phyloP scores from a whole-genome alignment of 1,140 invertebrate genomes.

The Mya arenaria region DNA sequence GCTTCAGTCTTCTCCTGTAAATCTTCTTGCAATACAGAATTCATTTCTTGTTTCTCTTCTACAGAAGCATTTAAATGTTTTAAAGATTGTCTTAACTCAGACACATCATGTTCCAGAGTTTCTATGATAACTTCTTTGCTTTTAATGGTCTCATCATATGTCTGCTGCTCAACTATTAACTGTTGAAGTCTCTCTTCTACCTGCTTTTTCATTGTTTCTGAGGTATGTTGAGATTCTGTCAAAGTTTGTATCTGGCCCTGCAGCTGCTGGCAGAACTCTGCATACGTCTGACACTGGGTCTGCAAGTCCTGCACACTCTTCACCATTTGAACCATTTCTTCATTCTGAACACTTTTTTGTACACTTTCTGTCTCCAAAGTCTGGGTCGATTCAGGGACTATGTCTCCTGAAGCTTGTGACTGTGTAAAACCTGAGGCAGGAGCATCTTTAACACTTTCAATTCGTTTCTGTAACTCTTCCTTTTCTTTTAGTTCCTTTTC shows the following conservation, averaged over 20 bases:
- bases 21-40: conserved; percentile 39
- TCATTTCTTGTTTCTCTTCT: conserved; percentile 49
- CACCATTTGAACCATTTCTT: conserved; percentile 45
- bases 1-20: not conserved
- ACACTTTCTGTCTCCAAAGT: too few relatives aligned
- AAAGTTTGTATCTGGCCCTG: conserved; percentile 67
- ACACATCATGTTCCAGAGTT: not conserved
- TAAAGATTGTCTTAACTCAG: conserved; percentile 13
- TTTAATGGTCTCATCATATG: conserved; percentile 10
- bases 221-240: conserved; percentile 55
- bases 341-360: too few relatives aligned
- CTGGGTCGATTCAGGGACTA: conserved; percentile 37
- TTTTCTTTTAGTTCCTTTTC: conserved; percentile 28
- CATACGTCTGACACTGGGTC: conserved; percentile 43
- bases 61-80: conserved; percentile 13
- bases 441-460: not conserved
- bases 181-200: conserved; percentile 28
- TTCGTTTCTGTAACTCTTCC: not conserved
- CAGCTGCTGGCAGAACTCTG: conserved; percentile 66
- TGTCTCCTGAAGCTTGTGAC: conserved; percentile 25
- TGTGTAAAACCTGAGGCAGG: not conserved
- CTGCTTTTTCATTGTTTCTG: conserved; percentile 20
- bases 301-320: conserved; percentile 26
- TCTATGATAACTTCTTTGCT: conserved; percentile 33
- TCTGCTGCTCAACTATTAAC: conserved; percentile 4